Base-by-base conservation (phyloP, 1,140 invertebrate species). In the Drosophila mojavensis region DNA sequence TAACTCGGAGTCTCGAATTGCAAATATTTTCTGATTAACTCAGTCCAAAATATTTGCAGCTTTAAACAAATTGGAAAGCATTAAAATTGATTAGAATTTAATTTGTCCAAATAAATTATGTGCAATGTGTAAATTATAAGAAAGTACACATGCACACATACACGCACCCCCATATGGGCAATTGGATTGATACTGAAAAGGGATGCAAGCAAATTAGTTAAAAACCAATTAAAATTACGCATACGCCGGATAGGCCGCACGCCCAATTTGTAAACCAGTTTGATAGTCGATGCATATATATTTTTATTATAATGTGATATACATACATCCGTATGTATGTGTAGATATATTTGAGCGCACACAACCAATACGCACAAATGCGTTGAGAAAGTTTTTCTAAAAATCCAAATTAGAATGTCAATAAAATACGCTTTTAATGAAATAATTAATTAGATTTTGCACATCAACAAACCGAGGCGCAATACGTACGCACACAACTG, bases 371-470 rank as follows among this genome's bases (percentile, higher is more conserved):
- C 56, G 28, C 39, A 47, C 24, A 60, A 20, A 4, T 39, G 41
- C 45, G 20, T 7, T 24, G 61, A 26, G 47, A 36, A 59, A 69
- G 74, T 75, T 81, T 61, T 82, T 79, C 79, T 54, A 82, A 90
- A 89, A 89, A 90, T 90, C 81, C 64, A 90, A 89, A 89, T 89
- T 89, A 90, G 78, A 89, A 79, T 89, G 85, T 89, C 84, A 89
- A 89, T 90, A 89, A 90, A 89, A 89, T 88, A 88, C 69, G 66
- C 50, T 72, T 79, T 88, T 88, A 89, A 90, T 89, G 81, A 89
- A 89, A 89, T 89, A 89, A 89, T 89, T 89, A 89, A 84, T 88
- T 88, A 88, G 83, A 88, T 88, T 88, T 88, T 80, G 83, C 69
- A 88, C 83, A 89, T 88, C 84, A 88, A 75, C 80, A 88, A 89